Percentiles rank a stretch among this genome's conserved stretches.
Conservation (phyloP, 1,140 invertebrate genomes). For the Neodiprion lecontei region DNA sequence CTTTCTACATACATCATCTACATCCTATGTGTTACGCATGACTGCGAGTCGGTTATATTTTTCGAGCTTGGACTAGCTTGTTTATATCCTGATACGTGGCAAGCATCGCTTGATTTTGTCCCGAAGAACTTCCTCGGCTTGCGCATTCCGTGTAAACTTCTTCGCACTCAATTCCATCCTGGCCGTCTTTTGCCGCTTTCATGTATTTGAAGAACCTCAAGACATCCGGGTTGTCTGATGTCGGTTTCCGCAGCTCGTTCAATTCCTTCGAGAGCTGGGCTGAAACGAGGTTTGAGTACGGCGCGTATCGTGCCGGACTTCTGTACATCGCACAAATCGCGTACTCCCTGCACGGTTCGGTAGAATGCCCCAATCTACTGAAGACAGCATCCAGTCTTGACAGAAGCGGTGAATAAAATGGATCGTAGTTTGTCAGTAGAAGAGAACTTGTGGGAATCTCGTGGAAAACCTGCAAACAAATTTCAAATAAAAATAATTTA, state of each 20-base stretch:
- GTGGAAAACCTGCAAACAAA: conserved; percentile 74
- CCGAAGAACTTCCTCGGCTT: conserved; percentile 63
- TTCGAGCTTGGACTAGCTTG: conserved; percentile 81
- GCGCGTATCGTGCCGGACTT: conserved; percentile 83
- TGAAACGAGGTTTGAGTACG: conserved; percentile 86
- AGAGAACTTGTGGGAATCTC: conserved; percentile 83
- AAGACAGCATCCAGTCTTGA: conserved; percentile 84
- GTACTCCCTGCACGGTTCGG: conserved; percentile 78
- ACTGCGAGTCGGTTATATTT: conserved; percentile 45
- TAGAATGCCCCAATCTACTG: conserved; percentile 73
- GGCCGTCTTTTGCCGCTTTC: conserved; percentile 85
- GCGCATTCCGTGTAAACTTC: conserved; percentile 60
- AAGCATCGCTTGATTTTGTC: conserved; percentile 78
- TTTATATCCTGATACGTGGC: conserved; percentile 86
- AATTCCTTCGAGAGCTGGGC: conserved; percentile 85
- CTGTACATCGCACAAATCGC: conserved; percentile 86
- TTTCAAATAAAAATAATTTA: conserved; percentile 13
- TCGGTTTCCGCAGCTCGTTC: conserved; percentile 81
- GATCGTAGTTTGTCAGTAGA: conserved; percentile 83
- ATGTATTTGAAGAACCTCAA: conserved; percentile 87
- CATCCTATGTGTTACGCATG: neutral
- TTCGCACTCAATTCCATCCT: conserved; percentile 76
- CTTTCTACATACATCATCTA: conserved; percentile 7
- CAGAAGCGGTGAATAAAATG: conserved; percentile 83
- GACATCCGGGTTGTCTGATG: conserved; percentile 83